Percentiles rank a stretch among this genome's conserved stretches.
Evolutionary conservation across 2,797 vertebrate species (phyloP).

Genomic region (Rhinichthys osculus): DNA sequence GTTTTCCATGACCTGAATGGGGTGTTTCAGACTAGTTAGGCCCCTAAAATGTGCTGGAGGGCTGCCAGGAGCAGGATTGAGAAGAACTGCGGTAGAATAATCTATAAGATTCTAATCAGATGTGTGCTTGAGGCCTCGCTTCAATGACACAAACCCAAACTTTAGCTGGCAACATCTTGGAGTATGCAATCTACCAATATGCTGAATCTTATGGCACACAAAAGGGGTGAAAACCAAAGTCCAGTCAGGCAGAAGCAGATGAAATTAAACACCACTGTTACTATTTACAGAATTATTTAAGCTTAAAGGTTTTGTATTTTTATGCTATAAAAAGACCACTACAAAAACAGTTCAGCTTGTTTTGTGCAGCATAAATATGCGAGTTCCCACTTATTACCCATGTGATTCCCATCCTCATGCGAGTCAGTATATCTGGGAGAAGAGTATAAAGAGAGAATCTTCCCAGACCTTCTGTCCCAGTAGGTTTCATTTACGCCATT

Average conservation of each 20-base stretch:
- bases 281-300: not conserved
- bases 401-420: not conserved
- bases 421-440: not conserved
- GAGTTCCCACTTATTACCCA: not conserved
- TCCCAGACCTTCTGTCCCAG: conserved; percentile 56
- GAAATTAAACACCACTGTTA: not conserved
- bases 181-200: not conserved
- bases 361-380: not conserved
- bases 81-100: not conserved
- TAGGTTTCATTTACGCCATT: conserved; percentile 72
- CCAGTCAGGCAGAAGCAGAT: not conserved
- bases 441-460: not conserved
- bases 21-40: conserved; percentile 7
- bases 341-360: not conserved
- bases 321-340: not conserved
- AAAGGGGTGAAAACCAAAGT: not conserved
- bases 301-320: not conserved
- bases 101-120: conserved; percentile 9
- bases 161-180: not conserved
- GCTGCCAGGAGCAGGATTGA: conserved; percentile 5
- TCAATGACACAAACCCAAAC: not conserved
- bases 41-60: conserved; percentile 18
- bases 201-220: not conserved
- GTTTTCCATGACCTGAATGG: conserved; percentile 2
- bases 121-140: not conserved